A percentile compares a stretch with the other conserved stretches of the same genome.
Conservation (phyloP, 2,888 invertebrate genomes). For the Dysmachus trigonus region DNA sequence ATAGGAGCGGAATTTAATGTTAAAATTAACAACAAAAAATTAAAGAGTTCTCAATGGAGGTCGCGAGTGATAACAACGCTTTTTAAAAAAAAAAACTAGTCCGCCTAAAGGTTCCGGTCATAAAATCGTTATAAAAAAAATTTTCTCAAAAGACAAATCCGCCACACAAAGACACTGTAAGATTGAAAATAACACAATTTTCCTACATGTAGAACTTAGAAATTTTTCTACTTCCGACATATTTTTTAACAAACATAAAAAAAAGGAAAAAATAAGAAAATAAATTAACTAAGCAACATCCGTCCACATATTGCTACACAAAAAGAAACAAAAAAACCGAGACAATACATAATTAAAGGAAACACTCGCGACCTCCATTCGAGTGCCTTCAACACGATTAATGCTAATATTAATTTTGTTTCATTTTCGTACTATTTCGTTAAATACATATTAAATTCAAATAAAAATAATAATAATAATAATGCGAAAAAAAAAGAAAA, state of each 20-base stretch:
- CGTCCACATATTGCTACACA: constrained; percentile 16
- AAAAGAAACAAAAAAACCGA: neutral
- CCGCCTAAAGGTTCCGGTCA: neutral
- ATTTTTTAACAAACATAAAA: neutral
- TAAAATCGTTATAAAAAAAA: neutral
- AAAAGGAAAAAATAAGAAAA: neutral
- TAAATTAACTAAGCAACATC: constrained; percentile 15
- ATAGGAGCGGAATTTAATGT: constrained; percentile 32
- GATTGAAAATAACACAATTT: neutral
- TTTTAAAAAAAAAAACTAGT: too few species aligned
- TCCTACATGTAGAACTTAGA: constrained; percentile 3
- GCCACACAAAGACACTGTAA: neutral
- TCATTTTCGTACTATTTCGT: neutral
- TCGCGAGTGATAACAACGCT: neutral
- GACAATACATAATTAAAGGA: neutral
- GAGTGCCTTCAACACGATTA: neutral
- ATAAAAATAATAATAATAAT: too few species aligned
- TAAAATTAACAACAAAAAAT: neutral
- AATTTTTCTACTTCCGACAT: constrained; percentile 8
- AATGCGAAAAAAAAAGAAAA: neutral
- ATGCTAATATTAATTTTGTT: neutral
- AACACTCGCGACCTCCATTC: neutral
- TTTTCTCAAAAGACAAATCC: neutral
- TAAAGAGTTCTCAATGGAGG: constrained; percentile 11
- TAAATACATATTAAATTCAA: neutral